phyloP scores from a whole-genome alignment of 2,888 invertebrate genomes.

The Nezara viridula region DNA sequence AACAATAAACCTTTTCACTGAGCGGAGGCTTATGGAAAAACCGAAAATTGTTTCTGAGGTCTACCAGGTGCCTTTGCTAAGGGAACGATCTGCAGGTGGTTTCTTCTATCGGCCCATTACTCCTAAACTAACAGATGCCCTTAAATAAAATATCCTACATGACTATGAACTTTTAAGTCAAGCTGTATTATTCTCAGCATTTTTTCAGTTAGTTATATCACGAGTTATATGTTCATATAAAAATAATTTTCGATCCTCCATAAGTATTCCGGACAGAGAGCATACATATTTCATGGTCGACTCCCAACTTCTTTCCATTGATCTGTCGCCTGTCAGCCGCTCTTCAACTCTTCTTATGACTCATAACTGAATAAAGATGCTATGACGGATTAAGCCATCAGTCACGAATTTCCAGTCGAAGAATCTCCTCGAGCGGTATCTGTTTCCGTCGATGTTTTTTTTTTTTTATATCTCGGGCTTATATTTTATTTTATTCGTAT shows the following conservation, averaged over 20 bases:
- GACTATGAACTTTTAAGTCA: background rate
- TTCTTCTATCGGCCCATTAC: background rate
- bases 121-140: background rate
- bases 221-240: background rate
- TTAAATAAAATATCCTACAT: background rate
- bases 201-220: background rate
- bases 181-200: background rate
- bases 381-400: conserved; percentile 54
- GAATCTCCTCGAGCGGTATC: conserved; percentile 34
- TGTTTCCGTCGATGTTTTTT: background rate
- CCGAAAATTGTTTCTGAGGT: conserved; percentile 21
- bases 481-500: conserved; percentile 28
- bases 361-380: conserved; percentile 57
- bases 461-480: background rate
- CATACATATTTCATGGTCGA: conserved; percentile 47
- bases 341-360: conserved; percentile 51
- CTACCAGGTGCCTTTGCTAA: conserved; percentile 16
- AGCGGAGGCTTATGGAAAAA: conserved; percentile 10
- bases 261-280: background rate
- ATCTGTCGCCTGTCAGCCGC: conserved; percentile 40
- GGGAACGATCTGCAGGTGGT: background rate
- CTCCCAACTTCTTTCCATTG: conserved; percentile 1
- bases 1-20: conserved; percentile 41
- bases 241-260: background rate
- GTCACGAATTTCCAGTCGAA: conserved; percentile 42